Percentiles rank a stretch among this genome's conserved stretches.
phyloP scores from a whole-genome alignment of 92 coral and sea anemone species.

The Porites divaricata region DNA sequence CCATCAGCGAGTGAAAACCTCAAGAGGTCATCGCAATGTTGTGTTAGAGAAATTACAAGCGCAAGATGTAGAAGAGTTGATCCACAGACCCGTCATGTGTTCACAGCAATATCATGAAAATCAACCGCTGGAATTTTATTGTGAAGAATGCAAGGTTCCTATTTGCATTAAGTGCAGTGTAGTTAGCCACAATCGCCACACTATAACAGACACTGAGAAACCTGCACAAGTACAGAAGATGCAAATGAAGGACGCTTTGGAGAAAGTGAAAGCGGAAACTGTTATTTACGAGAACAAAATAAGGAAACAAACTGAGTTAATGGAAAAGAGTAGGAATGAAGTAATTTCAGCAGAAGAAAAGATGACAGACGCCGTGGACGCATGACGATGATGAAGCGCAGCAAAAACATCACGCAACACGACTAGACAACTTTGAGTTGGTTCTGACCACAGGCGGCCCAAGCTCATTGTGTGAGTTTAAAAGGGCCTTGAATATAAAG shows the following conservation, averaged over 20 bases:
- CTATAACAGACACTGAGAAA: slow-evolving; percentile 13
- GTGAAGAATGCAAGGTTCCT: slow-evolving; percentile 26
- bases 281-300: neutral
- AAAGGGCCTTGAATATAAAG: too few species aligned
- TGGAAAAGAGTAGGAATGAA: neutral
- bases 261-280: slow-evolving; percentile 9
- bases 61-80: slow-evolving; percentile 36
- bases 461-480: too few species aligned
- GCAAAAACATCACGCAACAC: slow-evolving; percentile 10
- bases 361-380: slow-evolving; percentile 11
- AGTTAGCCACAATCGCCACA: slow-evolving; percentile 22
- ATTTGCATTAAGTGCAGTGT: slow-evolving; percentile 36
- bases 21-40: slow-evolving; percentile 23
- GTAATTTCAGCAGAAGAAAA: neutral
- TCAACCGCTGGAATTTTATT: slow-evolving; percentile 27
- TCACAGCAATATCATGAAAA: slow-evolving; percentile 10
- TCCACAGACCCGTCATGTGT: slow-evolving; percentile 35
- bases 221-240: slow-evolving; percentile 20
- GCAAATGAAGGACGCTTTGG: neutral
- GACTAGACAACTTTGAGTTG: slow-evolving; percentile 3
- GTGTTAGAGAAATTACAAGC: slow-evolving; percentile 30
- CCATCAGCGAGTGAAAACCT: slow-evolving; percentile 23
- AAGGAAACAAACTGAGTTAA: slow-evolving; percentile 5
- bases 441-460: too few species aligned
- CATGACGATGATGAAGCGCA: neutral